These are phyloP conservation scores for Philypnodon macrostomus DNA, from an alignment of 2,797 vertebrate genomes.

Conservation along the genomic window DNA sequence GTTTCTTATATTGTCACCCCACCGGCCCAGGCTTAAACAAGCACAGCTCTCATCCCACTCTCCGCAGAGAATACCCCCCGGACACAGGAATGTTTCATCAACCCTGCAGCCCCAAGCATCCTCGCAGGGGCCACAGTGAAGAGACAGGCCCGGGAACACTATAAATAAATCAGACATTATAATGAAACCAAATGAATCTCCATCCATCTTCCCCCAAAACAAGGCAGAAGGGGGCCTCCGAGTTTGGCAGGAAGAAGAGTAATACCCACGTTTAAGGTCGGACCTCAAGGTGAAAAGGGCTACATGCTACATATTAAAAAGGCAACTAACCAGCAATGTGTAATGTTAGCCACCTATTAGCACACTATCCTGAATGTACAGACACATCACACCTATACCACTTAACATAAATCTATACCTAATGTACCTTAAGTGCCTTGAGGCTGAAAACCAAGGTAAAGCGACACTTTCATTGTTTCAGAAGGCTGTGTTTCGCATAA, in stretches of 20 bases:
- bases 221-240: slow-evolving; percentile 55
- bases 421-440: slow-evolving; percentile 25
- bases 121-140: slow-evolving; percentile 55
- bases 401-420: slow-evolving; percentile 36
- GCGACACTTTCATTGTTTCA: slow-evolving; percentile 21
- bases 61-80: slow-evolving; percentile 67
- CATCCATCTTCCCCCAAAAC: slow-evolving; percentile 74
- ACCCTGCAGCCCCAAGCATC: slow-evolving; percentile 58
- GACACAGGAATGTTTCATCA: slow-evolving; percentile 73
- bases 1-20: slow-evolving; percentile 60
- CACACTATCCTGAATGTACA: slow-evolving; percentile 18
- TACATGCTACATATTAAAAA: slow-evolving; percentile 4
- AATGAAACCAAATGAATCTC: slow-evolving; percentile 75
- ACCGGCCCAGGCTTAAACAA: slow-evolving; percentile 63
- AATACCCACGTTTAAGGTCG: slow-evolving; percentile 33
- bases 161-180: slow-evolving; percentile 74
- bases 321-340: too few species aligned
- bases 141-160: slow-evolving; percentile 53
- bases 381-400: slow-evolving; percentile 47
- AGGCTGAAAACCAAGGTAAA: slow-evolving; percentile 26
- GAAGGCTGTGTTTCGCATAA: too few species aligned
- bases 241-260: slow-evolving; percentile 38
- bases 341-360: too few species aligned
- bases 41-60: too few species aligned
- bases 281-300: slow-evolving; percentile 38